Evolutionary conservation across 2,888 invertebrate species (phyloP), one percentile per base, ranked within the genome.

Genomic region (Stegophylla sp.): DNA sequence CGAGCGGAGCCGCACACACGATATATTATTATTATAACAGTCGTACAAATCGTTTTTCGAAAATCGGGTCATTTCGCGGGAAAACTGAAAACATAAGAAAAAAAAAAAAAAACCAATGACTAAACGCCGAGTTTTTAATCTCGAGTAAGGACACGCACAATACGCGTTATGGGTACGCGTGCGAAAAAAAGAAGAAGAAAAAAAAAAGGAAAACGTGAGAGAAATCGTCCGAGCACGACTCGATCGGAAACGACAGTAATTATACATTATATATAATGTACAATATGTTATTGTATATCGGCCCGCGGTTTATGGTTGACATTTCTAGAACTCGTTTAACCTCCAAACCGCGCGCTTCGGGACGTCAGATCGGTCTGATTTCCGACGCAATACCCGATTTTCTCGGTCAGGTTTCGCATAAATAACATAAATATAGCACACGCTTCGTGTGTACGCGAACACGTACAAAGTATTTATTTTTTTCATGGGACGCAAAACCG

Each of bases 191-290:
- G 7, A 34, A 34, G 34, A 34, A 34, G 34, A 34, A 34, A 34
- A 34, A 34, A 17, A 15, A 72, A 9, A 9, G 23, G 13, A 73
- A 73, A 73, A 61, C 73, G 73, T 73, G 73, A 73, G 73, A 73
- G 73, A 61, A 51, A 63, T 20, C 34, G 51, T 41, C 64, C 17
- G 12, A 41, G 48, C 75, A 75, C 75, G 75, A 75, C 41, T 20
- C 63, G 51, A 64, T 64, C 64, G 64, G 51, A 64, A 75, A 75
- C 51, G 51, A 41, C 74, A 63, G 13, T 13, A 48, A 45, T 26
- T 12, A 61, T 20, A 63, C 41, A 12, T 41, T 1, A 3, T 72
- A 9, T 7, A 13, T 26, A 43, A 15, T n/a, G n/a, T n/a, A n/a
- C n/a, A n/a, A n/a, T n/a, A n/a, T n/a, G n/a, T n/a, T n/a, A n/a